A percentile compares a stretch with the other conserved stretches of the same genome.
Evolutionary conservation across 2,113 vertebrate species (phyloP).

Genomic region (Cricetomys ansorgei): DNA sequence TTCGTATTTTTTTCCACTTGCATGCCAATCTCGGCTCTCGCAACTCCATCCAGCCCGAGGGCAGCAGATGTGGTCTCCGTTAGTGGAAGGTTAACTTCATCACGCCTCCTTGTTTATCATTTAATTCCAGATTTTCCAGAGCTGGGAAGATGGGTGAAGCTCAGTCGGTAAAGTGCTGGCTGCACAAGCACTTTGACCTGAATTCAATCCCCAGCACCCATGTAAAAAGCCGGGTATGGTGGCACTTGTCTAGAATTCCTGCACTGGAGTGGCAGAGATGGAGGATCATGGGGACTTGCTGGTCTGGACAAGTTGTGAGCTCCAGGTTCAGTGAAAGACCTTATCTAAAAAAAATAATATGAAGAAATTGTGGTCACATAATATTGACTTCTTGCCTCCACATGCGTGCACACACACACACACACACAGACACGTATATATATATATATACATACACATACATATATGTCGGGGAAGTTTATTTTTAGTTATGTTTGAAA

Average conservation of each 20-base stretch:
- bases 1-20: background rate
- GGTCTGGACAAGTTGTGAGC: background rate
- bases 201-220: too few species aligned
- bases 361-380: background rate
- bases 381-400: background rate
- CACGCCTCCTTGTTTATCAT: background rate
- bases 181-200: rapidly evolving
- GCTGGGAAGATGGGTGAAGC: background rate
- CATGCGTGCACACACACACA: background rate
- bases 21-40: background rate
- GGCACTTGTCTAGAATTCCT: background rate
- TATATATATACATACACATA: background rate
- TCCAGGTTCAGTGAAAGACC: background rate
- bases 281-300: background rate
- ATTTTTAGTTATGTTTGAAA: too few species aligned
- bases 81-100: background rate
- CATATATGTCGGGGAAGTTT: too few species aligned
- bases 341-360: background rate
- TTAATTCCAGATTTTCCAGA: background rate
- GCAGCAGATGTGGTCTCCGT: background rate
- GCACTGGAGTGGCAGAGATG: background rate
- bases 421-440: too few species aligned
- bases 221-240: background rate
- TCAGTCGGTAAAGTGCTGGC: background rate
- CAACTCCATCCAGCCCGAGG: background rate